Evolutionary conservation across 2,888 invertebrate species (phyloP), one percentile per base, ranked within the genome.

Genomic region (Nomada lathburiana): DNA sequence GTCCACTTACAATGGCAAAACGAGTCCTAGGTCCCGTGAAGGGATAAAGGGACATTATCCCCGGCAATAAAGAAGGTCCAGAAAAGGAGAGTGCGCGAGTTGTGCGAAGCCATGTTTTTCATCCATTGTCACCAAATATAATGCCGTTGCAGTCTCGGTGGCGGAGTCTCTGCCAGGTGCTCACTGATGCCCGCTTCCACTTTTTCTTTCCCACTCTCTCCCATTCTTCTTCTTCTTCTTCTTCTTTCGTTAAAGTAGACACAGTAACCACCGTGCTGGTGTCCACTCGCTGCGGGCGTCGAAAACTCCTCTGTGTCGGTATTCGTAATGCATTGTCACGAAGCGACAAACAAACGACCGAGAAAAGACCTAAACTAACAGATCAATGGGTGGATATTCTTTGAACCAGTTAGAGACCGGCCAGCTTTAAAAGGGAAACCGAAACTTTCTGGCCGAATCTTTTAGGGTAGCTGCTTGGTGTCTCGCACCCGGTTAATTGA

Each of bases 31-130:
- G 87, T 87, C 84, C 80, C 88, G 85, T 85, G 86, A 86, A 89
- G 84, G 89, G 88, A 90, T 91, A 88, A 91, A 91, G 86, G 90
- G 83, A 91, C 90, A 91, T 90, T 91, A 90, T 91, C 86, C 87
- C 73, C 78, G 81, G 77, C 73, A 83, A 89, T 86, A 90, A 90
- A 86, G 79, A 81, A 83, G 76, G 82, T 69, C 69, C 84, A 81
- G 86, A 86, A 86, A 89, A 86, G 57, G 76, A 88, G 86, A 89
- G 88, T 83, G 87, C 88, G 88, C 87, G 87, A 90, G 88, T 90
- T 88, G 89, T 85, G 89, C 87, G 86, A 89, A 91, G 90, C 88
- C 90, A 91, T 90, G 91, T 90, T 91, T 88, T 90, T 89, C 88
- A 84, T 80, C 82, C 83, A 87, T 90, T 91, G 91, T 91, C 88